phyloP scores from a whole-genome alignment of 2,113 vertebrate species.

The Lampris incognitus region DNA sequence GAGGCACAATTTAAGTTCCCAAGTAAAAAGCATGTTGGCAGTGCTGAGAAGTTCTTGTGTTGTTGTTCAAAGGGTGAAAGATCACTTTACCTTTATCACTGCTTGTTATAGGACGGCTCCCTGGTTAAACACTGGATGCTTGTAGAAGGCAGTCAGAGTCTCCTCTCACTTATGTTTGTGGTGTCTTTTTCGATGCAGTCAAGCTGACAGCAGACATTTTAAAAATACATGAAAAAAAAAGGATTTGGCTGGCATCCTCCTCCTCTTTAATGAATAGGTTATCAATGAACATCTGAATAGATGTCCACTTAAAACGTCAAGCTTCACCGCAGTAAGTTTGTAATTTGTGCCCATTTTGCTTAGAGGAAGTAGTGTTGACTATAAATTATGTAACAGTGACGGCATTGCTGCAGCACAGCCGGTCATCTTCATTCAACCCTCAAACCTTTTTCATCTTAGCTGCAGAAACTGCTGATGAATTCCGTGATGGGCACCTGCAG shows the following conservation, averaged over 20 bases:
- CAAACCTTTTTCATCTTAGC: not conserved
- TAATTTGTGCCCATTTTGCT: conserved; percentile 5
- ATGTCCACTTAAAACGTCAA: conserved; percentile 23
- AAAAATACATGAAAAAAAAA: conserved; percentile 38
- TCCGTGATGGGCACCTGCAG: not conserved
- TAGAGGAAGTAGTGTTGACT: conserved; percentile 31
- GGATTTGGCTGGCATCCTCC: conserved; percentile 21
- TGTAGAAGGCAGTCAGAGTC: conserved; percentile 60
- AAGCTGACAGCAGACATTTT: conserved; percentile 30
- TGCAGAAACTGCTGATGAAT: not conserved
- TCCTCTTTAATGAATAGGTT: conserved; percentile 54
- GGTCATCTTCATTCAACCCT: conserved; percentile 38
- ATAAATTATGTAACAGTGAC: conserved; percentile 31
- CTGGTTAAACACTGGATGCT: conserved; percentile 40
- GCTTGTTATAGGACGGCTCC: conserved; percentile 51
- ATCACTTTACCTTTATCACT: conserved; percentile 48
- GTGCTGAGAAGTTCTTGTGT: conserved; percentile 38
- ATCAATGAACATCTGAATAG: conserved; percentile 37
- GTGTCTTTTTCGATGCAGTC: conserved; percentile 28
- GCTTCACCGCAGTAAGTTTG: conserved; percentile 4
- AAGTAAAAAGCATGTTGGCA: too few relatives aligned
- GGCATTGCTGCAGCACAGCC: conserved; percentile 15
- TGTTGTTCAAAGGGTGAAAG: conserved; percentile 54
- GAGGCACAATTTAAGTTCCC: too few relatives aligned
- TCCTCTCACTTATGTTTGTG: conserved; percentile 36